Base-by-base conservation (phyloP, 2,113 vertebrate species). In the Corythoichthys intestinalis region DNA sequence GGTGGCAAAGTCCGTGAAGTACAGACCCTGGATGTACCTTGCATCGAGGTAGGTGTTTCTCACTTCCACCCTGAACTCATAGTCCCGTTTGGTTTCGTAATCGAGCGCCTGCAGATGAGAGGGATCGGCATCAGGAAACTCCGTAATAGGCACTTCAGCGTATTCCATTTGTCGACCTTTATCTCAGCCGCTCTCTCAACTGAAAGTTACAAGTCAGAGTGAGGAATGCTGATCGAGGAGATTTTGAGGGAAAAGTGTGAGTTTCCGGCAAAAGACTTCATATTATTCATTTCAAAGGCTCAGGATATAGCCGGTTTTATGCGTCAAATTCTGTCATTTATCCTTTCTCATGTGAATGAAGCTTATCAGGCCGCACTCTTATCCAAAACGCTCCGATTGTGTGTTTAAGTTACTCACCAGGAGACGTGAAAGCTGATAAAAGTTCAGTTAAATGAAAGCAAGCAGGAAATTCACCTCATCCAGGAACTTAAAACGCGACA, bases 1-100 rank as follows among this genome's bases (percentile, higher is more conserved):
- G 2, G 92, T 87, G 57, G 96, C 93, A 0, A 92, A 94, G 86
- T 99, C 97, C 79, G 94, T 97, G 87, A 98, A 99, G 47, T 96
- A 93, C 44, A 95, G 90, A 75, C 96, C 81, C 60, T 95, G 91
- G 80, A 91, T 88, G 90, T 97, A 99, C 60, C 94, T 90, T 17
- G 93, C 88, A 64, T 99, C 97, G 66, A 93, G 89, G 59, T 96
- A 94, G 14, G 91, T 92, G 86, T 99, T 99, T 56, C 78, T 91
- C 78, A 96, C 97, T 88, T 98, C 95, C 70, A 98, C 94, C 82
- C 89, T 92, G 89, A 99, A 91, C 66, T 92, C 93, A 34, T 96
- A 96, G 48, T 93, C 76, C 83, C 89, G 91, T 85, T 94, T 96
- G 65, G 81, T 96, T 90, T 99, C 97, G 82, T 95, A 98, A 93